Evolutionary conservation across 2,888 invertebrate species (phyloP).

Genomic region (Theretra japonica): DNA sequence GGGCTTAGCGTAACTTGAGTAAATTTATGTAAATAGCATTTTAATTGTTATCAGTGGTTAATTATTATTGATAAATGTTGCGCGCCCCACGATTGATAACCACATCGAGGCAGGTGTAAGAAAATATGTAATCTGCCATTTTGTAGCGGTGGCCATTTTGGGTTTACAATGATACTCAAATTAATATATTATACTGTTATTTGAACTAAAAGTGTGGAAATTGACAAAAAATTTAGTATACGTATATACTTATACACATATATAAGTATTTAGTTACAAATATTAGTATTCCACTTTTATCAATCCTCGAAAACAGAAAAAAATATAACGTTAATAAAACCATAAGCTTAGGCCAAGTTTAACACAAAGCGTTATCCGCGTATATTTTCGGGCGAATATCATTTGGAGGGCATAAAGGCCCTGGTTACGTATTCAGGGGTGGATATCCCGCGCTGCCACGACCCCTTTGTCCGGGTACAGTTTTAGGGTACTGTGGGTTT

Average conservation of each 20-base stretch:
- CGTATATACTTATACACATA: not conserved
- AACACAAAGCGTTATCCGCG: constrained; percentile 43
- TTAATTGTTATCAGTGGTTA: no score
- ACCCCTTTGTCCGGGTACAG: constrained; percentile 44
- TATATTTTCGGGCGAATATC: constrained; percentile 52
- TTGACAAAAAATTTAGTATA: no score
- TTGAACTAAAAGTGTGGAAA: no score
- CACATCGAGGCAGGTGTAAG: no score
- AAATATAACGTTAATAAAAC: constrained; percentile 27
- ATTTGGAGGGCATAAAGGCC: constrained; percentile 49
- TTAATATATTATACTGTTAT: no score
- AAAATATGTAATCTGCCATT: no score
- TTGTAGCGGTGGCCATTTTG: no score
- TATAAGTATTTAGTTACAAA: not conserved
- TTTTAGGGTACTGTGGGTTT: constrained; percentile 42
- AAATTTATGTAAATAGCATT: no score
- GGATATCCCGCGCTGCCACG: constrained; percentile 39
- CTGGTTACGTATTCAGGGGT: constrained; percentile 50
- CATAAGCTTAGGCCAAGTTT: constrained; percentile 33
- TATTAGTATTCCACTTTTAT: not conserved
- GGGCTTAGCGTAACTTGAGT: no score
- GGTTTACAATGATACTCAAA: no score
- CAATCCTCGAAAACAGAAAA: not conserved
- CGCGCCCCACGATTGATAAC: no score
- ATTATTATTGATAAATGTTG: no score